Conservation (phyloP, 2,797 vertebrate species). For the Lycodopsis pacificus region DNA sequence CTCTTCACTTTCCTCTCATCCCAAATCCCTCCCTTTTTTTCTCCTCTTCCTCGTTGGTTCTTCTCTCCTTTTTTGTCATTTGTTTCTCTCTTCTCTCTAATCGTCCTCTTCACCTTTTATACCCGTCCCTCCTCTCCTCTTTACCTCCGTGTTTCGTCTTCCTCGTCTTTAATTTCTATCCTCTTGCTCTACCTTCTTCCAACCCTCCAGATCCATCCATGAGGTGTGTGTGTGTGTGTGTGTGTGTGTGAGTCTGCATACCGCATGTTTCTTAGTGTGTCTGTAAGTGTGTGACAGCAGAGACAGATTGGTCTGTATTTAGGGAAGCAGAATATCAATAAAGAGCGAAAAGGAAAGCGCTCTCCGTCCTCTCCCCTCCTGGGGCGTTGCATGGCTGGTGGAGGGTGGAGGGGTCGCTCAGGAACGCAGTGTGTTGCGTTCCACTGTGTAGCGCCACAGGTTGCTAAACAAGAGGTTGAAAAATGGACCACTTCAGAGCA, state of each 20-base stretch:
- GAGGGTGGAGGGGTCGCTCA: conserved; percentile 37
- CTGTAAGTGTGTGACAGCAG: conserved; percentile 51
- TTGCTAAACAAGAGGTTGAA: conserved; percentile 81
- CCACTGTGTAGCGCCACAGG: conserved; percentile 69
- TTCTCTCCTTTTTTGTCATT: background rate
- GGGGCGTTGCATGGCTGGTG: conserved; percentile 12
- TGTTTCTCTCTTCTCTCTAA: background rate
- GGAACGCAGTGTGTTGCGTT: conserved; percentile 40
- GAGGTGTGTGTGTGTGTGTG: conserved; percentile 23
- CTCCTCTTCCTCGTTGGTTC: background rate
- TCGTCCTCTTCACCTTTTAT: conserved; percentile 24
- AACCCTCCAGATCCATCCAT: conserved; percentile 15
- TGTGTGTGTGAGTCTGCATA: background rate
- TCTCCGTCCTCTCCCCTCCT: conserved; percentile 14
- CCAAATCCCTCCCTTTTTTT: background rate
- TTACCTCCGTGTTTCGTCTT: background rate
- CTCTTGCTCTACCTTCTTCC: background rate
- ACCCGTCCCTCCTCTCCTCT: background rate
- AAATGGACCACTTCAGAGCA: conserved; percentile 73
- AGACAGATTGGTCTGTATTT: conserved; percentile 81
- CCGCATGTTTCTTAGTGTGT: background rate
- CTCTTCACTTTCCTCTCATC: conserved; percentile 14
- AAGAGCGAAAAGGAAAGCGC: conserved; percentile 68
- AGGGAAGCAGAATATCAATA: conserved; percentile 84
- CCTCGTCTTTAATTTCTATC: conserved; percentile 1